Evolutionary conservation across 1,140 invertebrate species (phyloP), one percentile per base, ranked within the genome.

Genomic region (Globodera ellingtonae): DNA sequence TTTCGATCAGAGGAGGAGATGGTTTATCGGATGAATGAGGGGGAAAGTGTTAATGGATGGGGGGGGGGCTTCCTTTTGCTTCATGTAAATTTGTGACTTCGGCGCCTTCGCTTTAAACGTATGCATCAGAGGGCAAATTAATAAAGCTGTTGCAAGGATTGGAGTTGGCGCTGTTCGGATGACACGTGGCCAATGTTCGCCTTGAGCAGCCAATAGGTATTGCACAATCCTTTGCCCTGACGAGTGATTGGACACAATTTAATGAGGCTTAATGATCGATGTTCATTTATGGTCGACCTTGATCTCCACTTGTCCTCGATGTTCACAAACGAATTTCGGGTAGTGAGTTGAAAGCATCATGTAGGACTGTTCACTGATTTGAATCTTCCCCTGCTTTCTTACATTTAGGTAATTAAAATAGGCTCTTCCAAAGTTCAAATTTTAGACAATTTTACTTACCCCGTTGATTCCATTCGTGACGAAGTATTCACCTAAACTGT

Each of bases 391-490:
- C 18, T 88, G 82, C 48, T 81, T 35, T 18, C 56, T 62, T 18
- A 62, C 10, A n/a, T 35, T 35, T 35, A 35, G 35, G 1, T 35
- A 62, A 18, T 24, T 24, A 24, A 62, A 15, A 18, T 62, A 15
- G 15, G 35, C 35, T 2, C 35, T 35, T 35, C 3, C 35, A 15
- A n/a, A n/a, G 18, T 18, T 6, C 56, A 62, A 15, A 62, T 62
- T 52, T 9, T 52, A 52, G 1, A 9, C 10, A 52, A 52, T 13
- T 52, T 62, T 13, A 18, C 18, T 62, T 62, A 62, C 21, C 87
- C 87, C 50, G 84, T 91, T 35, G 90, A 91, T 90, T 97, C 95
- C 94, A 97, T 95, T 83, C 95, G 91, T 0, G 93, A 94, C 0
- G 95, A 94, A 10, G 94, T 96, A 89, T 97, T 96, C 0, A 89